Evolutionary conservation across 2,888 invertebrate genomes (phyloP).

Genomic region (Mesorhabditis belari): DNA sequence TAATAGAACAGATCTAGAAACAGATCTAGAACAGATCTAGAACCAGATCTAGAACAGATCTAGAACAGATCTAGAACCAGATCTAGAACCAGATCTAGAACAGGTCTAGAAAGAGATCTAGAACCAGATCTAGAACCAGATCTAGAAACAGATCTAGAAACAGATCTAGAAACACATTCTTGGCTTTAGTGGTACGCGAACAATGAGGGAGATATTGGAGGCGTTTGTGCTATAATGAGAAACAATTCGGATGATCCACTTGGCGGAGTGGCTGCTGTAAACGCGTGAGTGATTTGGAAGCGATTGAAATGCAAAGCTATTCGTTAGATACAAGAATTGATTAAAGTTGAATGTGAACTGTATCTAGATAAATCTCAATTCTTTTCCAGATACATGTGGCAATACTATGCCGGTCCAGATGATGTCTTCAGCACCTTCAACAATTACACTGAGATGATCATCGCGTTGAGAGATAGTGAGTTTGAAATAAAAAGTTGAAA

Average conservation of each 20-base stretch:
- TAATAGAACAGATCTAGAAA: too few relatives aligned
- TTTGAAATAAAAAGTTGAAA: background rate
- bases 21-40: too few relatives aligned
- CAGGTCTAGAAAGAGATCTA: too few relatives aligned
- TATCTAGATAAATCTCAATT: background rate
- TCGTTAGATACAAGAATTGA: background rate
- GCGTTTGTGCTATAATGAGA: conserved; percentile 71
- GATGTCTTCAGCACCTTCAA: background rate
- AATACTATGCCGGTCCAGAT: background rate
- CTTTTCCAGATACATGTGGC: background rate
- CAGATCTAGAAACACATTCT: background rate
- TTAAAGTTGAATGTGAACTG: background rate
- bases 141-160: too few relatives aligned
- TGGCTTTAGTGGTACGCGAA: conserved; percentile 8
- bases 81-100: too few relatives aligned
- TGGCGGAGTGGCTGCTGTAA: conserved; percentile 17
- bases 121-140: too few relatives aligned
- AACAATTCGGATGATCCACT: conserved; percentile 18
- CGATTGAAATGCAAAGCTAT: too few relatives aligned
- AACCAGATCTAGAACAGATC: too few relatives aligned
- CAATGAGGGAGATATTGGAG: conserved; percentile 68
- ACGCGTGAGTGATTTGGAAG: conserved; percentile 4
- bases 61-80: too few relatives aligned
- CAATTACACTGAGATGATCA: background rate
- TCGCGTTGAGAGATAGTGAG: background rate